phyloP scores from a whole-genome alignment of 2,113 vertebrate species.

The Bujurquina vittata region DNA sequence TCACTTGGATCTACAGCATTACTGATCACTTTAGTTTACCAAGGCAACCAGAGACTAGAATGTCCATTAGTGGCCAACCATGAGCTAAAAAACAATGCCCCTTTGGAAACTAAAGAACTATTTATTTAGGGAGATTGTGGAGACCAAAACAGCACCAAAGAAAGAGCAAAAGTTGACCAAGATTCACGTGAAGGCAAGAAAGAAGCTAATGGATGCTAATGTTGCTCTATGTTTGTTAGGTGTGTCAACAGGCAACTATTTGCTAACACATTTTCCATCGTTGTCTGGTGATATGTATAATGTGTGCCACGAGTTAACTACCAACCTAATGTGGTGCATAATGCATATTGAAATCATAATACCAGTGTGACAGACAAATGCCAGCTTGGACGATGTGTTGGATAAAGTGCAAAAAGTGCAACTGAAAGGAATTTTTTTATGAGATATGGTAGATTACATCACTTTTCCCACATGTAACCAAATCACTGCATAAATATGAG shows the following conservation, averaged over 20 bases:
- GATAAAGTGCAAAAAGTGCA: background rate
- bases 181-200: no score
- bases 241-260: background rate
- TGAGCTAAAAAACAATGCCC: no score
- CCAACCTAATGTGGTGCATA: background rate
- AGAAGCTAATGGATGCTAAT: no score
- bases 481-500: background rate
- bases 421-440: background rate
- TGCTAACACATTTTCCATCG: background rate
- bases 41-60: background rate
- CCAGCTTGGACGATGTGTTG: background rate
- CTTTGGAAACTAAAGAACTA: no score
- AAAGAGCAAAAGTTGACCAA: no score
- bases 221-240: no score
- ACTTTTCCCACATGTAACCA: background rate
- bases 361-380: background rate
- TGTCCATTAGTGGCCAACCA: no score
- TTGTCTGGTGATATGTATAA: background rate
- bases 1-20: background rate
- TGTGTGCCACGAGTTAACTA: background rate
- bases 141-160: no score
- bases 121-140: no score
- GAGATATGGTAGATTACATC: background rate
- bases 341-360: rapidly evolving
- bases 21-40: background rate